These are phyloP conservation scores for Alloscopus bannaensis DNA, from an alignment of 2,888 invertebrate species.

Conservation along the genomic window DNA sequence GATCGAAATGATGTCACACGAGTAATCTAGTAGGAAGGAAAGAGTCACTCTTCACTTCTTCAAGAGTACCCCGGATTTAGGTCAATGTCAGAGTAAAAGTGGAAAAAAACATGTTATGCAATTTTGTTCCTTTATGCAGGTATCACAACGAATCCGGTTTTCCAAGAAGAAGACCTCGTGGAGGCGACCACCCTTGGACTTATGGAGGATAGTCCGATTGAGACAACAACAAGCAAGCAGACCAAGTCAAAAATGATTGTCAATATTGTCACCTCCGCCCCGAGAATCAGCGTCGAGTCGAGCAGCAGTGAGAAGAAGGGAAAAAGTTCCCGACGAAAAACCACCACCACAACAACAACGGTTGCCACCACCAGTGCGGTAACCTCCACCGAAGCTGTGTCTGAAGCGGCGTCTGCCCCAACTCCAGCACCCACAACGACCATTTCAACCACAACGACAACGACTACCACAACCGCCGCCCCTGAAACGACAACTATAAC, in stretches of 20 bases:
- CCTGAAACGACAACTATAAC: slow-evolving; percentile 21
- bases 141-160: slow-evolving; percentile 53
- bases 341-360: slow-evolving; percentile 20
- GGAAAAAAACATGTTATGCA: slow-evolving; percentile 3
- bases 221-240: slow-evolving; percentile 53
- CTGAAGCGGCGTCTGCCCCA: slow-evolving; percentile 4
- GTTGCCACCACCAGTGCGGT: slow-evolving; percentile 4
- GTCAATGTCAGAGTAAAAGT: not conserved
- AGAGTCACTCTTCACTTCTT: not conserved
- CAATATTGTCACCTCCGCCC: slow-evolving; percentile 70
- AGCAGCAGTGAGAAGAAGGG: slow-evolving; percentile 39
- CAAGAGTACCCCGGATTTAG: too few relatives aligned
- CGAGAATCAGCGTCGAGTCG: slow-evolving; percentile 61
- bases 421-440: slow-evolving; percentile 28
- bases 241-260: slow-evolving; percentile 63
- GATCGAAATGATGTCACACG: slow-evolving; percentile 3
- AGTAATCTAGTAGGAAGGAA: too few relatives aligned
- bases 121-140: slow-evolving; percentile 31
- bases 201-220: slow-evolving; percentile 54
- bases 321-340: not conserved
- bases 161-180: slow-evolving; percentile 62
- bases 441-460: slow-evolving; percentile 21
- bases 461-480: slow-evolving; percentile 37
- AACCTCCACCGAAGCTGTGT: slow-evolving; percentile 12
- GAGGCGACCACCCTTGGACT: slow-evolving; percentile 65